Base-by-base conservation (phyloP, 2,113 vertebrate genomes). In the Sitta europaea region DNA sequence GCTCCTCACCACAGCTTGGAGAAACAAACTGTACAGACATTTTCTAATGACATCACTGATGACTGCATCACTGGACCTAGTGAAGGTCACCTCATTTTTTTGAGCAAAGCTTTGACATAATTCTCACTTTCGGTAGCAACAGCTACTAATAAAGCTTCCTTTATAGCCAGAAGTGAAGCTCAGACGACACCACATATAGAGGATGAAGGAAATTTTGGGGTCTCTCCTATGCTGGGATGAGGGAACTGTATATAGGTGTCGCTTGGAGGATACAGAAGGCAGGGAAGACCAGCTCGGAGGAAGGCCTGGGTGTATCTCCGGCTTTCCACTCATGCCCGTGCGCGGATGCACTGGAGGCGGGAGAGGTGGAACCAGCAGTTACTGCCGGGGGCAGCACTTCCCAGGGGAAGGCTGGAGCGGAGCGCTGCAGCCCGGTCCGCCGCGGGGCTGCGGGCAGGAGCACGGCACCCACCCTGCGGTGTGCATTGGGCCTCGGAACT, bases 401-500 rank as follows among this genome's bases (percentile, higher is more conserved):
- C 7, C 43, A 2, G 13, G 10, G 31, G 13, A 25, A 19, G 42
- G 51, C 55, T 29, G 50, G 40, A 53, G 33, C 2, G 53, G 42
- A 72, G 48, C 20, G 1, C 48, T 14, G 65, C 51, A 25, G 45
- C 50, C 42, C 15, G 3, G 1, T 0, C 28, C 31, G 7, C 31
- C 2, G 3, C 20, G 71, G 45, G 62, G 33, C 43, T 17, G 61
- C 59, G 43, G 21, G 9, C 24, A 35, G 14, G 27, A 28, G 45
- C 45, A 4, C 16, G 35, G 35, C 28, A 11, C 19, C 14, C 14
- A 2, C 24, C 2, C 53, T 12, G 86, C 58, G 1, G 2, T 0
- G 22, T 0, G 2, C 10, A 2, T 1, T 2, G 1, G 29, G 11
- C 50, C 22, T 23, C 61, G 9, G 2, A 10, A 13, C 43, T 17